A percentile compares a stretch with the other conserved stretches of the same genome.
Conservation (phyloP, 1,140 invertebrate genomes). For the Lamellibrachia luymesi region DNA sequence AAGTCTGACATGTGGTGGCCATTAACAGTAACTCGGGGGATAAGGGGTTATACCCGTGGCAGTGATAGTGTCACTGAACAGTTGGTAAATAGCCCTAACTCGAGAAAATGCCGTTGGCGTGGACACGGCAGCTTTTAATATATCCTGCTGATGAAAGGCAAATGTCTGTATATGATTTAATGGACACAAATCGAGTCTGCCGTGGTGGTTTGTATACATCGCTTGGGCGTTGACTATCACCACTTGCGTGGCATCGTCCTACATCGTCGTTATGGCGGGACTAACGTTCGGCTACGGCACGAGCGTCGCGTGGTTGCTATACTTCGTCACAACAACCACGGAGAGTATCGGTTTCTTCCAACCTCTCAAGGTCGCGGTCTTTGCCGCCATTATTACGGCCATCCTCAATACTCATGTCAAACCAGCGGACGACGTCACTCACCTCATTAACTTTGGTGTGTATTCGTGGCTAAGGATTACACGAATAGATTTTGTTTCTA, state of each 20-base stretch:
- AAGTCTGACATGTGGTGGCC: too few relatives aligned
- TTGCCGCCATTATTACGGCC: background rate
- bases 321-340: background rate
- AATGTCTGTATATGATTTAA: background rate
- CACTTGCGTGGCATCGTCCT: background rate
- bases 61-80: background rate
- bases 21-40: background rate
- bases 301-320: background rate
- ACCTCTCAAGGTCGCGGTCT: background rate
- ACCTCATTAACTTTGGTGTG: background rate
- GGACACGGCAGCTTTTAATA: too few relatives aligned
- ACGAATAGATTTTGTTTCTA: background rate
- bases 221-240: slow-evolving; percentile 11
- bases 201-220: slow-evolving; percentile 10
- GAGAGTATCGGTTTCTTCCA: background rate
- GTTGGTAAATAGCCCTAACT: too few relatives aligned
- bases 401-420: background rate
- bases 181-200: background rate
- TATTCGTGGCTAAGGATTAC: background rate
- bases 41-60: background rate
- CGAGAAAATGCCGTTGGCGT: too few relatives aligned
- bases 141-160: too few relatives aligned
- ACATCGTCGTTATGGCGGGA: background rate
- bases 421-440: background rate
- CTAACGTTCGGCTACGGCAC: slow-evolving; percentile 12